phyloP scores from a whole-genome alignment of 2,797 vertebrate species.

The Spinibarbus caldwelli region DNA sequence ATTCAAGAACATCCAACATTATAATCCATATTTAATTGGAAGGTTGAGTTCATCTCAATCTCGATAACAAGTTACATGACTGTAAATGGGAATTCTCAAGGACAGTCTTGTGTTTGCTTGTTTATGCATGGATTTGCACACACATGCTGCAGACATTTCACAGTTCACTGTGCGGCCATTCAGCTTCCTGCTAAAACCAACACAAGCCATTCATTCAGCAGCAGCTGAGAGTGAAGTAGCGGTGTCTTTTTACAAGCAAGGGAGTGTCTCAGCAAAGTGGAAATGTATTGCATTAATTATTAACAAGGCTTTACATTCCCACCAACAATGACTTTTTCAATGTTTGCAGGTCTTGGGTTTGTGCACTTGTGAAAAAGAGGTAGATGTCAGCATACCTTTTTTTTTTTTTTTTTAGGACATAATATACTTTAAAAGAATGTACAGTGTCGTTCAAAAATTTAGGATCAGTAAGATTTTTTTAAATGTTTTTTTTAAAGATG shows the following conservation, averaged over 20 bases:
- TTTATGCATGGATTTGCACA: background rate
- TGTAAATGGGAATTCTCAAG: constrained; percentile 6
- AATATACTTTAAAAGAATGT: too few species aligned
- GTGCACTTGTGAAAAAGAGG: background rate
- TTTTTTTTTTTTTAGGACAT: too few species aligned
- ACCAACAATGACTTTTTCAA: background rate
- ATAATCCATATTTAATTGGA: constrained; percentile 12
- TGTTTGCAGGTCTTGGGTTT: background rate
- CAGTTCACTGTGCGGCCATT: constrained; percentile 9
- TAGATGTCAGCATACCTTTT: too few species aligned
- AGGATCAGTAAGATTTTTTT: too few species aligned
- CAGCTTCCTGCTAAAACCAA: background rate
- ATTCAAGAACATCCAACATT: background rate
- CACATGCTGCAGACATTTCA: background rate
- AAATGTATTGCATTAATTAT: constrained; percentile 39
- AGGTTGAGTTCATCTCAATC: constrained; percentile 25
- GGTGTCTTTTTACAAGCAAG: constrained; percentile 22
- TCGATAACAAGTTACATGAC: constrained; percentile 28
- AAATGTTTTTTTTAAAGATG: too few species aligned
- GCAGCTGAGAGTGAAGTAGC: background rate
- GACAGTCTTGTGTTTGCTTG: background rate
- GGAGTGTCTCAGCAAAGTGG: constrained; percentile 27
- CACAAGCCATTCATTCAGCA: background rate
- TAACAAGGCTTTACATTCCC: constrained; percentile 42
- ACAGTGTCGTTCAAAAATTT: too few species aligned